phyloP scores from a whole-genome alignment of 2,888 invertebrate genomes.

The Chouioia cunea region DNA sequence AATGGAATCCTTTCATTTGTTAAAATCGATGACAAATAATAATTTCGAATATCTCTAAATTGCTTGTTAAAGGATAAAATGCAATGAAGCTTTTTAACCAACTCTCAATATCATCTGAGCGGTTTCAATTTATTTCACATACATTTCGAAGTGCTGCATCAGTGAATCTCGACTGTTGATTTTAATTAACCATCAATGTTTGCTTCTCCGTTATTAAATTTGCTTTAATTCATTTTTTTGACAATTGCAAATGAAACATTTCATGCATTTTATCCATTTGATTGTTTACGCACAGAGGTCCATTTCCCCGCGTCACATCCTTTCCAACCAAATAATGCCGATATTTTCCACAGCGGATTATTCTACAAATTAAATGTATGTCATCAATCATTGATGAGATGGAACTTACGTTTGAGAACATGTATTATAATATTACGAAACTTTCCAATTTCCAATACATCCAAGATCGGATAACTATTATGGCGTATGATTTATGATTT shows the following conservation, averaged over 20 bases:
- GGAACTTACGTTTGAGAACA: too few relatives aligned
- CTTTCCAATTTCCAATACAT: not conserved
- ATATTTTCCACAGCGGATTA: too few relatives aligned
- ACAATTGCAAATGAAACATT: constrained; percentile 7
- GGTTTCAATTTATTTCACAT: too few relatives aligned
- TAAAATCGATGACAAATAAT: too few relatives aligned
- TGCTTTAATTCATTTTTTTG: constrained; percentile 28
- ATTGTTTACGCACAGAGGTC: not conserved
- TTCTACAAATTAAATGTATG: constrained; percentile 7
- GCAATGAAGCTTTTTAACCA: too few relatives aligned
- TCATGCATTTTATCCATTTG: not conserved
- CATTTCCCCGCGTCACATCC: too few relatives aligned
- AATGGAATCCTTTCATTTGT: too few relatives aligned
- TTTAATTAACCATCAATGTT: constrained; percentile 29
- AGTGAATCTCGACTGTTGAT: constrained; percentile 15
- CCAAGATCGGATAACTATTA: not conserved
- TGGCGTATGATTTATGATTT: constrained; percentile 12
- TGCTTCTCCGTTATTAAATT: constrained; percentile 19
- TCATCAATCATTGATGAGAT: too few relatives aligned
- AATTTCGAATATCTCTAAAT: too few relatives aligned
- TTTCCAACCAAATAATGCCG: too few relatives aligned
- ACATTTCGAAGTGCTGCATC: not conserved
- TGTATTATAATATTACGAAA: too few relatives aligned
- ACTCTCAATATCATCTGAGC: too few relatives aligned
- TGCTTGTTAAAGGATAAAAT: not conserved